Conservation (phyloP, 2,888 invertebrate species). For the Eilema sororculum region DNA sequence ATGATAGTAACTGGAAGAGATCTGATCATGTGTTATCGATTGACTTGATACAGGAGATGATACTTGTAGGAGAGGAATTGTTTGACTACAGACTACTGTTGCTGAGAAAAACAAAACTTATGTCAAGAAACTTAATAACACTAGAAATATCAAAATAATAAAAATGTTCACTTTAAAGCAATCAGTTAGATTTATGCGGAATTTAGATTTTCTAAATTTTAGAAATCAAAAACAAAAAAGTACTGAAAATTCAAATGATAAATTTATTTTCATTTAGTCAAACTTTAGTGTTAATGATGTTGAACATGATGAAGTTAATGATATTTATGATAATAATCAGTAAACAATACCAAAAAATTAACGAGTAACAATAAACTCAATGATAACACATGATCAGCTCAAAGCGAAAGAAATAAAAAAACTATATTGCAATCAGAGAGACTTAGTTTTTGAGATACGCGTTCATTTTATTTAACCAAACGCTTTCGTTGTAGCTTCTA, state of each 20-base stretch:
- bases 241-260: no score
- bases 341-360: no score
- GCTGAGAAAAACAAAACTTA: not conserved
- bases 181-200: no score
- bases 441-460: conserved; percentile 40
- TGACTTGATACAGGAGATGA: not conserved
- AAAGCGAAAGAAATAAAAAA: conserved; percentile 19
- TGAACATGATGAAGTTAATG: not conserved
- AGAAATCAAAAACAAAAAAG: no score
- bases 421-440: conserved; percentile 2
- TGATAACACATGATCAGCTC: conserved; percentile 50
- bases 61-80: not conserved
- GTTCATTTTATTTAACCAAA: conserved; percentile 56
- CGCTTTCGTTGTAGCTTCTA: conserved; percentile 85
- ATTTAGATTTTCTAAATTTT: no score
- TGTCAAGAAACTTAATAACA: no score
- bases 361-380: not conserved
- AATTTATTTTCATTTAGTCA: not conserved
- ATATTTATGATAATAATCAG: not conserved
- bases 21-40: conserved; percentile 44
- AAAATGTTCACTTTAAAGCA: no score
- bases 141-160: no score
- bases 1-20: conserved; percentile 25
- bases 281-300: no score
- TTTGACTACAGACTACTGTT: not conserved